Evolutionary conservation across 2,797 vertebrate genomes (phyloP).

Genomic region (Eulemur mongoz): DNA sequence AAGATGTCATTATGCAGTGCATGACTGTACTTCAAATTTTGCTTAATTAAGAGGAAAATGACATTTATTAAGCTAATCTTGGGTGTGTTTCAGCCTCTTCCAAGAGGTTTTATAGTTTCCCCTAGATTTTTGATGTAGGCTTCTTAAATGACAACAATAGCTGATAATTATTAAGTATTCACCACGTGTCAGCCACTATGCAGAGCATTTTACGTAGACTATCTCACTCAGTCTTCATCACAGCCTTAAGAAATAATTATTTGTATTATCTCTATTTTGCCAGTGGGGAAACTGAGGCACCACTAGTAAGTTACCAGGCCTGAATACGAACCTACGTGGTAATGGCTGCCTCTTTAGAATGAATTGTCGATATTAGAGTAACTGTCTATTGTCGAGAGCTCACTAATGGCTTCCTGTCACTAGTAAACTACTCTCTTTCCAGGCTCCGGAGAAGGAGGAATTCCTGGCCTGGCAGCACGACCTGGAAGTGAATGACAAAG

Average conservation of each 20-base stretch:
- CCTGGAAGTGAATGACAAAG: slow-evolving; percentile 91
- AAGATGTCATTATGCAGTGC: not conserved
- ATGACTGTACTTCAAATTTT: not conserved
- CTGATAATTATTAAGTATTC: not conserved
- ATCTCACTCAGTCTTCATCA: not conserved
- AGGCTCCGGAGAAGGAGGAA: slow-evolving; percentile 95
- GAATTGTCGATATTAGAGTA: not conserved
- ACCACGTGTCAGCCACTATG: not conserved
- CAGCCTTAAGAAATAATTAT: not conserved
- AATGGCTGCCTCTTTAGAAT: not conserved
- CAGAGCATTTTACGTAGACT: not conserved
- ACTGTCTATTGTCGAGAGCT: not conserved
- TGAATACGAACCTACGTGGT: not conserved
- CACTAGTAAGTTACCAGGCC: not conserved
- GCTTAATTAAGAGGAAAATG: not conserved
- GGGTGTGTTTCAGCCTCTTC: not conserved
- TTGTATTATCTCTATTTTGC: not conserved
- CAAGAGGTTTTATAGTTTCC: not conserved
- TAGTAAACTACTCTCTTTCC: slow-evolving; percentile 55
- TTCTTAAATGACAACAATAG: not conserved
- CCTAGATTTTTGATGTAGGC: not conserved
- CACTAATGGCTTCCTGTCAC: not conserved
- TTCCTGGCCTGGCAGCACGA: slow-evolving; percentile 97
- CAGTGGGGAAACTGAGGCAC: not conserved
- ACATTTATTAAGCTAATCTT: not conserved